Conservation (phyloP, 2,797 vertebrate genomes). For the Eulemur albifrons region DNA sequence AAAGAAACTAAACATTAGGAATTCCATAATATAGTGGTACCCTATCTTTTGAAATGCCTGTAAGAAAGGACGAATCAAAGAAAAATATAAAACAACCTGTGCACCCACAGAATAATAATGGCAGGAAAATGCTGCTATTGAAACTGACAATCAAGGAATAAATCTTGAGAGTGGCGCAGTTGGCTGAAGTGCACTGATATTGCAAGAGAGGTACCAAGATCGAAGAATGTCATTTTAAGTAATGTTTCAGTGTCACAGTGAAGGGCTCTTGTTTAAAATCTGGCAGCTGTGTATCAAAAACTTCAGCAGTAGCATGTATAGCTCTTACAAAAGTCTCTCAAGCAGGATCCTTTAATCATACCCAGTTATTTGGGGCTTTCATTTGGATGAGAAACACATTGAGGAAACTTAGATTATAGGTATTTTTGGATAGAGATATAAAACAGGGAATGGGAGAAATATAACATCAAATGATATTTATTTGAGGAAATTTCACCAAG, state of each 20-base stretch:
- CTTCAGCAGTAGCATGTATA: not conserved
- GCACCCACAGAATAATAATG: not conserved
- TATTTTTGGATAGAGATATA: not conserved
- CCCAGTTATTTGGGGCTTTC: not conserved
- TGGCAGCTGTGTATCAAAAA: not conserved
- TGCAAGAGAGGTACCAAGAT: not conserved
- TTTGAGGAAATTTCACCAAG: not conserved
- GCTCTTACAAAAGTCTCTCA: not conserved
- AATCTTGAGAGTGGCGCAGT: not conserved
- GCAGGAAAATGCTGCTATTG: not conserved
- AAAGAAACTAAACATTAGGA: constrained; percentile 17
- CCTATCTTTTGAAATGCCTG: not conserved
- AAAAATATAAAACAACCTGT: constrained; percentile 9
- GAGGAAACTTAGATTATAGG: not conserved
- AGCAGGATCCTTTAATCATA: not conserved
- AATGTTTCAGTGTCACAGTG: not conserved
- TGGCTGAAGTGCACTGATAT: not conserved
- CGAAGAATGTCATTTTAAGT: not conserved
- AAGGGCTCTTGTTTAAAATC: not conserved
- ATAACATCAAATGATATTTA: not conserved
- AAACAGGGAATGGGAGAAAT: not conserved
- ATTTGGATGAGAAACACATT: not conserved
- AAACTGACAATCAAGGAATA: not conserved
- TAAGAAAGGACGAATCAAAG: constrained; percentile 1
- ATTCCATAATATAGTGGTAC: not conserved